phyloP scores from a whole-genome alignment of 2,113 vertebrate species.

The Oryctolagus cuniculus region DNA sequence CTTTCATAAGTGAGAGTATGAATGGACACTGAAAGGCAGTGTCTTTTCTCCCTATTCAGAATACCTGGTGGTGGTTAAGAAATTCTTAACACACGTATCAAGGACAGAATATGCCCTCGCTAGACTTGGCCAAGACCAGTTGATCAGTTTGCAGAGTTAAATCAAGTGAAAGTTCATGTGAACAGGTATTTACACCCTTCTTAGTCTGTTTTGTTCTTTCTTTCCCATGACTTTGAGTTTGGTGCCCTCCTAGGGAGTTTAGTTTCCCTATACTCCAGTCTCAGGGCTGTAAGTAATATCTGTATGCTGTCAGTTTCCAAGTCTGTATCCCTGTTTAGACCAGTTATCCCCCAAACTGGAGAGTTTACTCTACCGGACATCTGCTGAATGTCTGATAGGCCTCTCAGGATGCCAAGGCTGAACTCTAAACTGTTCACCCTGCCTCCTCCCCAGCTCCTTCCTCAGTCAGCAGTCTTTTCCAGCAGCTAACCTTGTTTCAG shows the following conservation, averaged over 20 bases:
- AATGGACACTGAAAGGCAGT: background rate
- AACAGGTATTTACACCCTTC: background rate
- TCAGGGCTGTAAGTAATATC: background rate
- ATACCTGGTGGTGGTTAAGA: background rate
- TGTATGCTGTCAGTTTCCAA: background rate
- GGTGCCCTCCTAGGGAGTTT: background rate
- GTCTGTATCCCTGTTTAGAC: background rate
- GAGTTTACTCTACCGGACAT: background rate
- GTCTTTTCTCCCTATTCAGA: background rate
- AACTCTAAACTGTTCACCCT: background rate
- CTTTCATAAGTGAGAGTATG: background rate
- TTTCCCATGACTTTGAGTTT: background rate
- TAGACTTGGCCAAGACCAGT: background rate
- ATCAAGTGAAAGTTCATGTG: background rate
- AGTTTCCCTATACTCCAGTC: background rate
- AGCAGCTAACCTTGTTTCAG: background rate
- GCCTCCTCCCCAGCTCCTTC: background rate
- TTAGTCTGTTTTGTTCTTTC: background rate
- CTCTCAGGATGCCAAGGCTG: background rate
- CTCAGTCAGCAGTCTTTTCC: background rate
- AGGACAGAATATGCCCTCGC: background rate
- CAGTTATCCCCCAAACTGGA: background rate
- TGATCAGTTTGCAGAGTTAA: background rate
- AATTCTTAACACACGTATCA: background rate
- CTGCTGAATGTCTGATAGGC: background rate